Conservation (phyloP, 53 echinoderm and acorn worm species). For the Pentamera pediparva region DNA sequence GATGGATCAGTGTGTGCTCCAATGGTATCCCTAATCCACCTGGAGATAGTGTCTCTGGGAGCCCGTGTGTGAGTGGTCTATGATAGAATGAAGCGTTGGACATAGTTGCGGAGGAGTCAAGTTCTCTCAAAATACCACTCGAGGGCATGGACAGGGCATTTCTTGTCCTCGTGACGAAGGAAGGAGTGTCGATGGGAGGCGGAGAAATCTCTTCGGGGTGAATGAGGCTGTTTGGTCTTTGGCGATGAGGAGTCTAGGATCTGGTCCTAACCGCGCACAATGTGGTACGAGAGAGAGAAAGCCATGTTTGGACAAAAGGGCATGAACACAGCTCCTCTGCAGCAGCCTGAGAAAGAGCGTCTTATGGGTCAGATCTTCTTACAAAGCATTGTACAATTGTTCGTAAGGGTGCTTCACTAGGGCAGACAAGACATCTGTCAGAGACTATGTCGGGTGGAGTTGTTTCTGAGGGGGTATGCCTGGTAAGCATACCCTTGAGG, state of each 20-base stretch:
- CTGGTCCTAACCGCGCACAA: not conserved
- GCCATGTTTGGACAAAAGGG: not conserved
- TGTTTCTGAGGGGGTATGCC: not conserved
- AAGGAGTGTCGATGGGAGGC: not conserved
- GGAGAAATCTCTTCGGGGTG: not conserved
- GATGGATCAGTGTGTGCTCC: too few species aligned
- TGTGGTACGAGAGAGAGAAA: not conserved
- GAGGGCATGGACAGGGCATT: conserved; percentile 22
- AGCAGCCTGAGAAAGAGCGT: not conserved
- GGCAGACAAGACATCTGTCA: not conserved
- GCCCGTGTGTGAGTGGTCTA: not conserved
- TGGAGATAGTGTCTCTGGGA: not conserved
- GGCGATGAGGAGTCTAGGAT: not conserved
- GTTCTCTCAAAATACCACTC: conserved; percentile 32
- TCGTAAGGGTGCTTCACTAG: not conserved
- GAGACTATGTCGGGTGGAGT: not conserved
- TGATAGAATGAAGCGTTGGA: not conserved
- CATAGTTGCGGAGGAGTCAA: not conserved
- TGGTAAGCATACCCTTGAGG: not conserved
- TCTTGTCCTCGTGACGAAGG: not conserved
- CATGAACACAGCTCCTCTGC: not conserved
- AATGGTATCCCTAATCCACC: too few species aligned
- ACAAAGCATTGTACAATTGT: too few species aligned
- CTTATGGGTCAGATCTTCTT: not conserved
- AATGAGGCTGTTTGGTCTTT: conserved; percentile 3